phyloP scores from a whole-genome alignment of 2,113 vertebrate genomes.

The Apaloderma vittatum region DNA sequence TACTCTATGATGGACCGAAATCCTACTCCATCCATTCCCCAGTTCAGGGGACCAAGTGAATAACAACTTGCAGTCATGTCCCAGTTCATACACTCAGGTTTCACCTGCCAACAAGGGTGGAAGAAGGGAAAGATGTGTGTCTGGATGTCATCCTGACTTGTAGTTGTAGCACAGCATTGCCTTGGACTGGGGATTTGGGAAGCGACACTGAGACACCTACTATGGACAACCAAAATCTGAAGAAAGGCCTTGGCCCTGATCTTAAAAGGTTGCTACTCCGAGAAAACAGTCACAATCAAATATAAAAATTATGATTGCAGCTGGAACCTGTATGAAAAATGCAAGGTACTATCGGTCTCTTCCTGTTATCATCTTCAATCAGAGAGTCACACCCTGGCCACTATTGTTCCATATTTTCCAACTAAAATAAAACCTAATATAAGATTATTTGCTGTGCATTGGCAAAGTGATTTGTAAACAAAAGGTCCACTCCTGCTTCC shows the following conservation, averaged over 20 bases:
- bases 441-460: neutral
- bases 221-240: neutral
- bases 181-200: neutral
- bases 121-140: neutral
- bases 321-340: neutral
- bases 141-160: neutral
- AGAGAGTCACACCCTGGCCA: neutral
- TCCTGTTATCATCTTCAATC: neutral
- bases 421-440: neutral
- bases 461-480: neutral
- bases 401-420: neutral
- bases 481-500: neutral
- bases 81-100: neutral
- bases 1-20: neutral
- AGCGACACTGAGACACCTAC: neutral
- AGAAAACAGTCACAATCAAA: neutral
- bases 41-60: neutral
- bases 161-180: neutral
- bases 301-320: neutral
- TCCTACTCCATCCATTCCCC: neutral
- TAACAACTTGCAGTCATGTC: neutral
- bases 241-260: neutral
- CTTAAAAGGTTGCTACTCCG: neutral
- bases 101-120: neutral
- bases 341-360: neutral